phyloP scores from a whole-genome alignment of 2,888 invertebrate genomes.

The Cybosia mesomella region DNA sequence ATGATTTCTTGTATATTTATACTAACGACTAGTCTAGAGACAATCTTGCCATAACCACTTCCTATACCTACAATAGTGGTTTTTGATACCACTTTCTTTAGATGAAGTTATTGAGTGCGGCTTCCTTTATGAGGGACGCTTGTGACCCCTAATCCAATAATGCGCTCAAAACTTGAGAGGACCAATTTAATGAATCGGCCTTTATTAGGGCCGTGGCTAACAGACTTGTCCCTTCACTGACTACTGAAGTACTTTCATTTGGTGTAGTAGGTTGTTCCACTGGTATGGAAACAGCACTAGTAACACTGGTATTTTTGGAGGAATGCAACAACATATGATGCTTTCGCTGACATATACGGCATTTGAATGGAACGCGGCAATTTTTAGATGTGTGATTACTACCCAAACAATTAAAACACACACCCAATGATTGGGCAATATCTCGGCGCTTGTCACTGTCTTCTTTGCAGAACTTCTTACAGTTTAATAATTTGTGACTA shows the following conservation, averaged over 20 bases:
- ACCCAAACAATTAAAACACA: too few relatives aligned
- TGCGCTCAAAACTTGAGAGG: not conserved
- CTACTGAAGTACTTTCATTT: slow-evolving; percentile 10
- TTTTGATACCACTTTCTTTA: slow-evolving; percentile 1
- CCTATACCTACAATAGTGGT: slow-evolving; percentile 6
- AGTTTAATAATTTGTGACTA: not conserved
- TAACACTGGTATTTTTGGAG: not conserved
- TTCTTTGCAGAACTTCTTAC: not conserved
- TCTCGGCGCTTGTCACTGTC: not conserved
- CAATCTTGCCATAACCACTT: not conserved
- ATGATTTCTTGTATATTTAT: slow-evolving; percentile 8
- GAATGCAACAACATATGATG: not conserved
- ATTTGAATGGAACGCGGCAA: not conserved
- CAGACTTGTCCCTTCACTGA: slow-evolving; percentile 5
- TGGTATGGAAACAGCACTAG: not conserved
- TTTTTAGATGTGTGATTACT: slow-evolving; percentile 6
- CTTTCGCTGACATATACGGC: slow-evolving; percentile 10
- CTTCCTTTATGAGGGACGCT: not conserved
- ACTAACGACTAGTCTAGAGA: slow-evolving; percentile 1
- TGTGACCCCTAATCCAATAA: too few relatives aligned
- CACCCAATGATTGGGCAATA: not conserved
- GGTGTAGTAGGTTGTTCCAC: not conserved
- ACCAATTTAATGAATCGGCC: slow-evolving; percentile 7
- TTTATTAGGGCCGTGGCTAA: slow-evolving; percentile 11
- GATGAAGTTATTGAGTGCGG: not conserved